Evolutionary conservation across 1,140 invertebrate species (phyloP).

Genomic region (Drosophila hydei): DNA sequence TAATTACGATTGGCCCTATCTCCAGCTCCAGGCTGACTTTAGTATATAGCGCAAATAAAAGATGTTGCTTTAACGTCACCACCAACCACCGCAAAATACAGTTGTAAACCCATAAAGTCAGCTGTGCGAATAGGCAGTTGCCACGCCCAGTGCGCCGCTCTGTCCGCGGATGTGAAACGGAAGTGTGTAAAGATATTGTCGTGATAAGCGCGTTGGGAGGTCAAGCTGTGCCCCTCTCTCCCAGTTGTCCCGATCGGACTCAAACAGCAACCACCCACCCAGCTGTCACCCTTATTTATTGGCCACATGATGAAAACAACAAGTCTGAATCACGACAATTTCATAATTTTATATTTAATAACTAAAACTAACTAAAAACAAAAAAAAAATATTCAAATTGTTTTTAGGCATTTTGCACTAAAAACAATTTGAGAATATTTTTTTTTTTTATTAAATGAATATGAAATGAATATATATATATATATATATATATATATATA

Average conservation of each 20-base stretch:
- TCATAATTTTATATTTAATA: too few species aligned
- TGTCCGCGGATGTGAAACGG: conserved; percentile 71
- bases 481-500: too few species aligned
- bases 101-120: conserved; percentile 73
- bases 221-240: conserved; percentile 14
- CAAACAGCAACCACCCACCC: too few species aligned
- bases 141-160: conserved; percentile 25
- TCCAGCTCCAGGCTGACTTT: conserved; percentile 31
- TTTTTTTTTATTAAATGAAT: too few species aligned
- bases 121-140: conserved; percentile 22
- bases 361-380: too few species aligned
- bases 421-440: too few species aligned
- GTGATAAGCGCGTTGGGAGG: conserved; percentile 34
- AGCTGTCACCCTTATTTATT: too few species aligned
- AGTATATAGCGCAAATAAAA: conserved; percentile 69
- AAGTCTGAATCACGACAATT: too few species aligned
- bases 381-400: too few species aligned
- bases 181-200: conserved; percentile 75
- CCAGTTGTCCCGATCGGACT: conserved; percentile 16
- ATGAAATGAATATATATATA: too few species aligned
- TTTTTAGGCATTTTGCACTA: too few species aligned
- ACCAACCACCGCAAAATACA: conserved; percentile 62
- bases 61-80: conserved; percentile 41
- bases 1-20: conserved; percentile 34
- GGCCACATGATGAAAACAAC: too few species aligned